Percentiles rank a stretch among this genome's conserved stretches.
Evolutionary conservation across 2,888 invertebrate genomes (phyloP).

Genomic region (Nasonia oneida): DNA sequence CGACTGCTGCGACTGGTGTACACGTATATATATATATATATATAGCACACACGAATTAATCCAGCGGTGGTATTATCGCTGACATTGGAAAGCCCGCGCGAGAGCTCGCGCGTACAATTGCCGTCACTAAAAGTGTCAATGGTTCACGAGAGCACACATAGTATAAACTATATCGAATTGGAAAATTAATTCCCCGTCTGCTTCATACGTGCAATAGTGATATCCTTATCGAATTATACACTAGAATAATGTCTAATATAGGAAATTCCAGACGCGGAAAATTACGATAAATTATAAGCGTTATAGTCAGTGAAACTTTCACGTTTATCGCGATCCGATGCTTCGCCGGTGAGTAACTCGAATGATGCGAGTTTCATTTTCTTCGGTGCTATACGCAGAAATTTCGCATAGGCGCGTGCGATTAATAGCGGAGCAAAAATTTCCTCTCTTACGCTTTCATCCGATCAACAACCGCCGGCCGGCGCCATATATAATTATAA

Average conservation of each 20-base stretch:
- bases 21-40: not conserved
- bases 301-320: too few species aligned
- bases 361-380: too few species aligned
- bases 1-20: not conserved
- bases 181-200: not conserved
- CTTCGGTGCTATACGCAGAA: too few species aligned
- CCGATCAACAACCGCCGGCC: not conserved
- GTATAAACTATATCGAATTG: not conserved
- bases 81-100: slow-evolving; percentile 43
- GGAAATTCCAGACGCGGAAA: too few species aligned
- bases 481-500: not conserved
- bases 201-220: not conserved
- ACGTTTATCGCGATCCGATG: too few species aligned
- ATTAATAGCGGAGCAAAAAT: too few species aligned
- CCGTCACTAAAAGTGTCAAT: slow-evolving; percentile 29
- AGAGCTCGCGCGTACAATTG: not conserved
- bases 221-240: not conserved
- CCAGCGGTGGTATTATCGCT: slow-evolving; percentile 20
- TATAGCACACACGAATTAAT: not conserved
- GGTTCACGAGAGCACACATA: not conserved
- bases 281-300: too few species aligned
- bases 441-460: too few species aligned
- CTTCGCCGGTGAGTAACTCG: too few species aligned
- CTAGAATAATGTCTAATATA: too few species aligned
- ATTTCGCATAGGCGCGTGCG: too few species aligned